Base-by-base conservation (phyloP, 2,888 invertebrate species). In the Scaptomyza reducta region DNA sequence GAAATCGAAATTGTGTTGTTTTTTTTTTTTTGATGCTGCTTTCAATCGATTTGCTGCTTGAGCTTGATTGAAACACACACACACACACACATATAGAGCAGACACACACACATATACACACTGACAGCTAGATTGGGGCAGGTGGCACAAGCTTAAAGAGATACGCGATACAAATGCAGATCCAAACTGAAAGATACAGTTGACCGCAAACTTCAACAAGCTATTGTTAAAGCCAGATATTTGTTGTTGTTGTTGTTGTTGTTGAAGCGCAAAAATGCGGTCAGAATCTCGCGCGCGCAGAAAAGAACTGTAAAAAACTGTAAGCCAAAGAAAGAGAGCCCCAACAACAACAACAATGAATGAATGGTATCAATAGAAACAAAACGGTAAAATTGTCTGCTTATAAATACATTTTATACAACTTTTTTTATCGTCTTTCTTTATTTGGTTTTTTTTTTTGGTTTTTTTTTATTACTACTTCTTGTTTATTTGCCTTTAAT, bases 241-340 rank as follows among this genome's bases (percentile, higher is more conserved):
- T 14, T 46, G 46, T 42, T 50, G 27, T 14, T 57, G 46, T 40
- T 40, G 38, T n/a, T 58, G 50, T 33, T 59, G 38, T 35, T 51
- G 33, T 46, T 67, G 29, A 68, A 70, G 68, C 80, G 74, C 69
- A 87, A 64, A 86, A 83, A 88, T 87, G 88, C 88, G 83, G 88
- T 87, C 88, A 87, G 79, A 88, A 70, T 83, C 72, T 67, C 62
- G 63, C 61, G 69, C 67, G n/a, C n/a, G n/a, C n/a, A n/a, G n/a
- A n/a, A n/a, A n/a, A 84, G 74, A 81, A 84, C 80, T 84, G 80
- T 81, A 81, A 87, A 81, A 59, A 55, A n/a, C n/a, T n/a, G n/a
- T 7, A 55, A 55, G 10, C 45, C 27, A 29, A 38, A 14, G 9
- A 38, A n/a, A 35, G n/a, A 31, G 41, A 51, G 44, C 29, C 42